Evolutionary conservation across 1,140 invertebrate species (phyloP).

Genomic region (Hetaerina americana): DNA sequence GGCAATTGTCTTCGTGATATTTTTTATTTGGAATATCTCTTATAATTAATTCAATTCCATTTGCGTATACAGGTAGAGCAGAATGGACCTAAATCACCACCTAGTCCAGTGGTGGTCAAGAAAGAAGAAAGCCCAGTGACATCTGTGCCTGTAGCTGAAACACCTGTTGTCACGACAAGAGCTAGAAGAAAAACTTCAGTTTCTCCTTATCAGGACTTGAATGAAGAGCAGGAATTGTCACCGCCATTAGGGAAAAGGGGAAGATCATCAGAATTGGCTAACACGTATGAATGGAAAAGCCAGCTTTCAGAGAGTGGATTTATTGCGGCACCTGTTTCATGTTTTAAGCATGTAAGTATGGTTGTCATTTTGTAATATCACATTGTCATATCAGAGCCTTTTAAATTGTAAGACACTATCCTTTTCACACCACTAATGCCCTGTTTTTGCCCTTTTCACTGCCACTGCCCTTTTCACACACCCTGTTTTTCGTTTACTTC

Average conservation of each 20-base stretch:
- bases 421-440: no score
- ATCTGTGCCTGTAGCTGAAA: background rate
- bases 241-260: slow-evolving; percentile 30
- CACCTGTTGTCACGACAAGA: background rate
- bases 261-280: slow-evolving; percentile 42
- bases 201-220: slow-evolving; percentile 38
- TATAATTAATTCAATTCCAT: background rate
- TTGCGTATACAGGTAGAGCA: background rate
- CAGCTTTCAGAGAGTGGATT: slow-evolving; percentile 63
- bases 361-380: no score
- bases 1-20: no score
- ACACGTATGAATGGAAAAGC: slow-evolving; percentile 70
- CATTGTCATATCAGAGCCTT: no score
- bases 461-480: no score
- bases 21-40: no score
- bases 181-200: background rate
- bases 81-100: background rate
- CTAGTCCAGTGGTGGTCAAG: background rate
- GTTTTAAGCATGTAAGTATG: slow-evolving; percentile 67
- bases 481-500: no score
- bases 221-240: slow-evolving; percentile 45
- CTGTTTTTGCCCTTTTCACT: no score
- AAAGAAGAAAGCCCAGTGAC: background rate
- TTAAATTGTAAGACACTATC: no score
- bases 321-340: slow-evolving; percentile 72